A percentile compares a stretch with the other conserved stretches of the same genome.
Conservation (phyloP, 2,113 vertebrate species). For the Chloropsis cyanopogon region DNA sequence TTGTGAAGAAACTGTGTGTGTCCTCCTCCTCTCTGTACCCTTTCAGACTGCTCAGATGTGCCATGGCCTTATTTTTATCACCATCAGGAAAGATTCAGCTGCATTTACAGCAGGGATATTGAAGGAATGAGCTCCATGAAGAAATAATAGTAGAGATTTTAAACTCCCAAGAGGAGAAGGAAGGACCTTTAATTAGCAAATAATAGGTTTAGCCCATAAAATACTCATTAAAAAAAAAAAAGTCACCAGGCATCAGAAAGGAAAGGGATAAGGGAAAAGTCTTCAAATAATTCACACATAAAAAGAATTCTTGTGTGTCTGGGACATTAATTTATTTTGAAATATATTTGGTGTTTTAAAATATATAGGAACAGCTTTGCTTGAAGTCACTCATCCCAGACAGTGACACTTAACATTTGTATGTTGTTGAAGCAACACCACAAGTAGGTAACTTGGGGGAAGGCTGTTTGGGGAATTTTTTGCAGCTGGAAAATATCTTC, state of each 20-base stretch:
- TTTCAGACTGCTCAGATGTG: neutral
- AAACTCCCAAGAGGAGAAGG: neutral
- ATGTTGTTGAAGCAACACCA: neutral
- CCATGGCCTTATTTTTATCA: neutral
- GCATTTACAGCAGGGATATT: neutral
- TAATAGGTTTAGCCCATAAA: neutral
- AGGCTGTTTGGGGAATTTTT: slow-evolving; percentile 10
- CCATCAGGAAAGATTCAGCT: neutral
- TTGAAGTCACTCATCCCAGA: neutral
- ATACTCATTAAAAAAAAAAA: neutral
- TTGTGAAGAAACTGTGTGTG: neutral
- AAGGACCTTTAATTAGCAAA: neutral
- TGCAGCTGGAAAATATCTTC: slow-evolving; percentile 30
- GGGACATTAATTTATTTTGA: neutral
- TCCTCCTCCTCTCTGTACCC: neutral
- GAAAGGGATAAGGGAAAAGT: neutral
- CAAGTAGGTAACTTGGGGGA: neutral
- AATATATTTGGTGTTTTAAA: neutral
- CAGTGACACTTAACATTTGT: neutral
- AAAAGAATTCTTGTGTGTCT: neutral
- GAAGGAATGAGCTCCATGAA: neutral
- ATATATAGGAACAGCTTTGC: neutral
- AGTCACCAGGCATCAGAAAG: neutral
- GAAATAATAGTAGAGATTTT: neutral
- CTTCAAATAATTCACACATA: neutral